Base-by-base conservation (phyloP, 1,140 invertebrate species). In the Halictus rubicundus region DNA sequence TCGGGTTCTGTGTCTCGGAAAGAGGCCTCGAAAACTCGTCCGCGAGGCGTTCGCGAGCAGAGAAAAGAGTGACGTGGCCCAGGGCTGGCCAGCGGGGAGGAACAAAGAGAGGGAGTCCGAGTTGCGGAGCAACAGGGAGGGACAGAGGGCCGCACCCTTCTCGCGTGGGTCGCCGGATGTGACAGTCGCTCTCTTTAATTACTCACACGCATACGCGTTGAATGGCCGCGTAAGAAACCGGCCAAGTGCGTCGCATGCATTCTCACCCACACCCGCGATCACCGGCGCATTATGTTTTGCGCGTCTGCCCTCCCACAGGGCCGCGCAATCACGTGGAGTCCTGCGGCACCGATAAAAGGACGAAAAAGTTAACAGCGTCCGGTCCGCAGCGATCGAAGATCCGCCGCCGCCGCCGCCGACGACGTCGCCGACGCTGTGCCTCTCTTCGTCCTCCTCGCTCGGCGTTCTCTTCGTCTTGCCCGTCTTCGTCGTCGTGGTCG, bases 161-260 rank as follows among this genome's bases (percentile, higher is more conserved):
- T 90, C 88, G 92, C 92, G 92, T 93, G 92, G 92, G 92, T 92
- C 91, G 92, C 91, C 92, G 92, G 92, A 92, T 93, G 92, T 92
- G 90, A 91, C 92, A 92, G 91, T 91, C 91, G 91, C 91, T 92
- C 91, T 92, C 90, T 92, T 92, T 92, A 93, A 93, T 93, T 93
- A 93, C 92, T 92, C 91, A 90, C 92, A 90, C 90, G 89, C 89
- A 89, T 85, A 89, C 74, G 71, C 83, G 77, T 72, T 75, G 81
- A 77, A 80, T 73, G 80, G 77, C 70, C 85, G 81, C 78, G 80
- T 85, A 72, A 81, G 85, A 71, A 86, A 70, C 61, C 74, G 85
- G 69, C 83, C 73, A 85, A 78, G 76, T 81, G 75, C 77, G 70
- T 68, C 85, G 73, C 85, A 74, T 75, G 42, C 82, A 77, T 75